Base-by-base conservation (phyloP, 2,888 invertebrate species). In the Lithophane leautieri region DNA sequence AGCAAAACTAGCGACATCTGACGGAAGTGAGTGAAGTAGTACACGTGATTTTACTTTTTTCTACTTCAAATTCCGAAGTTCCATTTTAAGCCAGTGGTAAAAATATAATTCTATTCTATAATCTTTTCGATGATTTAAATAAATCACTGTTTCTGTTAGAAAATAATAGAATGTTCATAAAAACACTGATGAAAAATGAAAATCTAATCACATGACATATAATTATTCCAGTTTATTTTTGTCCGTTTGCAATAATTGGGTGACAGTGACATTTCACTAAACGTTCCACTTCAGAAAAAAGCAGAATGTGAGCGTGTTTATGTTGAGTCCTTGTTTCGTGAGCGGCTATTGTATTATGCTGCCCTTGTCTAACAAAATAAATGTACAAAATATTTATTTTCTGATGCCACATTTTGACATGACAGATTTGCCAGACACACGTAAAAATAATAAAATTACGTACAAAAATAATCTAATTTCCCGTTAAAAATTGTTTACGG, bases 1-100 rank as follows among this genome's bases (percentile, higher is more conserved):
- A 93, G 90, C 92, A 92, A 91, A 92, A 94, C 92, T 93, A 92
- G 94, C 95, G 96, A 95, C 96, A 96, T 96, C 96, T 96, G 94
- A 91, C 93, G 93, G 89, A 89, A 77, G 78, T 87, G 78, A 83
- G 61, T 85, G 88, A 92, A 93, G 88, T 90, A 89, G 91, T 89
- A 95, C 96, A 96, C 96, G 96, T 96, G 96, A 96, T 95, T 94
- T 91, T 90, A 75, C 69, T 93, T 93, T 93, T 91, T 92, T 92
- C 79, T 87, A 89, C 91, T 91, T 94, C 85, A 91, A 95, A 94
- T 91, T 90, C 86, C 80, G 58, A 82, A 89, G 90, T 95, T 95
- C 94, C 90, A 93, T 94, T 94, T 92, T 83, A 87, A 69, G 92
- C 95, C 96, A 96, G 94, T 87, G 58, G 76, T 67, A 78, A 67